These are phyloP conservation scores for Serranus cabrilla DNA, from an alignment of 2,797 vertebrate species.

Conservation along the genomic window DNA sequence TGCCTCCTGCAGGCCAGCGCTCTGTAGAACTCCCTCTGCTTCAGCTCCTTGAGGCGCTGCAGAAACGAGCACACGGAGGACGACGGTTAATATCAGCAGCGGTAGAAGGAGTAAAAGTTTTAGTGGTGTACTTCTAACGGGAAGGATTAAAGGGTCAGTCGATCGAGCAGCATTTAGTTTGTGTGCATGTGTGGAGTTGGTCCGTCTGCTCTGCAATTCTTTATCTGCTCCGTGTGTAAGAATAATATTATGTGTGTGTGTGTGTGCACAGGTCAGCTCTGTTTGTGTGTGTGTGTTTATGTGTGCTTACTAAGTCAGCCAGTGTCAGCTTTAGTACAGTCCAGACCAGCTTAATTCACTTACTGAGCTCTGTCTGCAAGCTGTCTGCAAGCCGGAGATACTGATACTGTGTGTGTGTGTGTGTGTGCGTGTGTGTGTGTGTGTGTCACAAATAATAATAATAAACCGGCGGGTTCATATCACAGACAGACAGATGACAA, in stretches of 20 bases:
- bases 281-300: conserved; percentile 33
- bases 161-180: conserved; percentile 2
- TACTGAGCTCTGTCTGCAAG: conserved; percentile 73
- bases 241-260: background rate
- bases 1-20: conserved; percentile 78
- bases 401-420: conserved; percentile 52
- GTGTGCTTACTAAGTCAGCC: conserved; percentile 55
- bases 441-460: conserved; percentile 65
- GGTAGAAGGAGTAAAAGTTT: too few species aligned
- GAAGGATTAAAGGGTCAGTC: conserved; percentile 20
- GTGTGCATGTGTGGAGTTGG: background rate
- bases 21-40: conserved; percentile 82
- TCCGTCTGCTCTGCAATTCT: conserved; percentile 24
- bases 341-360: conserved; percentile 78
- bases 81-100: background rate
- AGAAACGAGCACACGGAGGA: conserved; percentile 5
- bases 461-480: conserved; percentile 55
- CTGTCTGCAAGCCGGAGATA: conserved; percentile 70
- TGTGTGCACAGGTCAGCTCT: background rate
- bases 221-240: conserved; percentile 25
- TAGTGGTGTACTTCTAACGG: background rate
- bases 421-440: conserved; percentile 39
- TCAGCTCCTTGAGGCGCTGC: conserved; percentile 82
- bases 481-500: conserved; percentile 64
- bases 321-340: conserved; percentile 72